Evolutionary conservation across 1,140 invertebrate species (phyloP).

Genomic region (Zaprionus capensis): DNA sequence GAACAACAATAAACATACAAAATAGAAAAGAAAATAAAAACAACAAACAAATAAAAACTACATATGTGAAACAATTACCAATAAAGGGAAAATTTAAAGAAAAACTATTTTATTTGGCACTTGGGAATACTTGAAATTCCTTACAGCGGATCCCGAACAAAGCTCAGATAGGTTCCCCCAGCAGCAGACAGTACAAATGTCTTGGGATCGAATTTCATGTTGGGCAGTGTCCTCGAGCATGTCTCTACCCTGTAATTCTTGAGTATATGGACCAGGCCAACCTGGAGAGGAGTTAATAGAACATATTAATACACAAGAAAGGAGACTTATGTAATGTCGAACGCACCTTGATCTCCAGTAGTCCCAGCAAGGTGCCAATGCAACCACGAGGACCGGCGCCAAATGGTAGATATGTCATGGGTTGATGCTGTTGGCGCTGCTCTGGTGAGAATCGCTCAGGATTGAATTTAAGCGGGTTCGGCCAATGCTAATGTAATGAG

Average conservation of each 20-base stretch:
- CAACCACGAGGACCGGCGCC: slow-evolving; percentile 85
- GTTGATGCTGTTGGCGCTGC: slow-evolving; percentile 65
- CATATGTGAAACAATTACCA: slow-evolving; percentile 69
- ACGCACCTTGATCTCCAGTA: slow-evolving; percentile 87
- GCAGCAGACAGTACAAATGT: slow-evolving; percentile 75
- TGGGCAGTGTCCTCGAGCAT: slow-evolving; percentile 51
- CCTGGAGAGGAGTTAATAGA: slow-evolving; percentile 13
- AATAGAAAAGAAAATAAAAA: slow-evolving; percentile 34
- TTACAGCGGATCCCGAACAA: slow-evolving; percentile 49
- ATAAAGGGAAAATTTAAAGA: slow-evolving; percentile 56
- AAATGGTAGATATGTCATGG: slow-evolving; percentile 84
- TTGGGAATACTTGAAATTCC: slow-evolving; percentile 3
- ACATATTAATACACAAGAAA: not conserved
- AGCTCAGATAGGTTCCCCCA: slow-evolving; percentile 70
- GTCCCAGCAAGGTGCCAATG: slow-evolving; percentile 87
- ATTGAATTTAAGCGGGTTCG: slow-evolving; percentile 84
- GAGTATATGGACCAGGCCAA: slow-evolving; percentile 86
- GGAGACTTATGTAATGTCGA: not conserved
- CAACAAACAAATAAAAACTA: slow-evolving; percentile 36
- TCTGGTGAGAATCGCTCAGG: slow-evolving; percentile 85
- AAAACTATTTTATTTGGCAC: slow-evolving; percentile 3
- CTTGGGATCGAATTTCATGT: slow-evolving; percentile 84
- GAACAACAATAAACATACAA: slow-evolving; percentile 39
- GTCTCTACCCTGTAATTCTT: slow-evolving; percentile 84
- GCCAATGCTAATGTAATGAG: slow-evolving; percentile 56